Evolutionary conservation across 2,113 vertebrate genomes (phyloP).

Genomic region (Ageneiosus marmoratus): DNA sequence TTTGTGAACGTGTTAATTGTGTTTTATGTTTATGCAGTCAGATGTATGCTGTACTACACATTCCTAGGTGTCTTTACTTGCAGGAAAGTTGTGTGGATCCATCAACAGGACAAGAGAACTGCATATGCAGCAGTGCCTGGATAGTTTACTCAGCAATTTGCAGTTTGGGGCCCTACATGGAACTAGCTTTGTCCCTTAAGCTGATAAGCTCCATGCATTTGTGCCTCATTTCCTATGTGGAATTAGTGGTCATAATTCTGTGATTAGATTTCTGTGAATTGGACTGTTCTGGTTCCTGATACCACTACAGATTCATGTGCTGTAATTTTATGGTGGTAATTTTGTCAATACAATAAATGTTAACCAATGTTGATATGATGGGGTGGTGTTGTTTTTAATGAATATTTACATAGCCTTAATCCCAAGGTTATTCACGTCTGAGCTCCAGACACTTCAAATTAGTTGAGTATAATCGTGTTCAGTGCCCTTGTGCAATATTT

Average conservation of each 20-base stretch:
- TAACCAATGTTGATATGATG: constrained; percentile 16
- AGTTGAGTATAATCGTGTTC: background rate
- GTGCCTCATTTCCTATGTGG: background rate
- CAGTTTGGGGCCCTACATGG: background rate
- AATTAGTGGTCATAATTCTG: background rate
- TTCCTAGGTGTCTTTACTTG: constrained; percentile 32
- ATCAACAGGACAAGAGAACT: background rate
- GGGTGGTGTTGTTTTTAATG: background rate
- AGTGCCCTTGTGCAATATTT: background rate
- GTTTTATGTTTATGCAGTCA: too few relatives aligned
- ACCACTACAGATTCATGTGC: constrained; percentile 8
- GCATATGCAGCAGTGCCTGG: background rate
- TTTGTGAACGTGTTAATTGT: background rate
- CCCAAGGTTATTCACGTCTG: background rate
- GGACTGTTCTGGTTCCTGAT: background rate
- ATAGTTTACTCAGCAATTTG: background rate
- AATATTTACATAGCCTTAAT: background rate
- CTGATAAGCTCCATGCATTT: background rate
- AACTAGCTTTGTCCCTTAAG: background rate
- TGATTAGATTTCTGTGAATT: background rate
- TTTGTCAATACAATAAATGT: constrained; percentile 44
- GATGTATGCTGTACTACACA: background rate
- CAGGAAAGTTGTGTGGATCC: background rate
- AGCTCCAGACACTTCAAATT: background rate
- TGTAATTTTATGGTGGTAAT: constrained; percentile 6